Evolutionary conservation across 2,113 vertebrate species (phyloP).

Genomic region (Aviceda subcristata): DNA sequence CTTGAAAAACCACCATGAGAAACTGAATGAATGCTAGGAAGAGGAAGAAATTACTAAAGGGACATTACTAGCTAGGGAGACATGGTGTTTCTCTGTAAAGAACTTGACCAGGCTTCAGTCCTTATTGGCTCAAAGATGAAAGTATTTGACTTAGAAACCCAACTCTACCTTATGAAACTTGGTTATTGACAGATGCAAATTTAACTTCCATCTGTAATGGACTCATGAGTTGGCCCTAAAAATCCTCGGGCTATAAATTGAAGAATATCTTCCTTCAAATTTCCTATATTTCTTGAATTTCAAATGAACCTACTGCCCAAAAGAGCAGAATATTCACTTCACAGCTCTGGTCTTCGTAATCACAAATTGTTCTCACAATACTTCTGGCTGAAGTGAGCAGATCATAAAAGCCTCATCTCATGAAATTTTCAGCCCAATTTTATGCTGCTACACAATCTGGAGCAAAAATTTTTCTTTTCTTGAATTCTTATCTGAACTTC

Average conservation of each 20-base stretch:
- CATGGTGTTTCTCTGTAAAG: not conserved
- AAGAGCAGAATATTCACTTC: not conserved
- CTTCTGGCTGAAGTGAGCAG: not conserved
- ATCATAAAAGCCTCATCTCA: not conserved
- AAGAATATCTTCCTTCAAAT: not conserved
- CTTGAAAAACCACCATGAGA: not conserved
- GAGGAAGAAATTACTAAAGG: not conserved
- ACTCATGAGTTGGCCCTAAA: not conserved
- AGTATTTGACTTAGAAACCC: not conserved
- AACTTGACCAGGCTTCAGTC: not conserved
- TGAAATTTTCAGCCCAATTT: not conserved
- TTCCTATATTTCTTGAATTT: not conserved
- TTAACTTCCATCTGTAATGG: not conserved
- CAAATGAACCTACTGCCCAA: not conserved
- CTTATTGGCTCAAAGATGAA: not conserved
- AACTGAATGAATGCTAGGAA: not conserved
- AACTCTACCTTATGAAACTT: not conserved
- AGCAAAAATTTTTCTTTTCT: not conserved
- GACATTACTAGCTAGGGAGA: not conserved
- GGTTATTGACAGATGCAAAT: not conserved
- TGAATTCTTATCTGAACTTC: conserved; percentile 1
- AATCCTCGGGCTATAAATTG: not conserved
- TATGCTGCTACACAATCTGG: not conserved
- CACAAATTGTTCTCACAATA: not conserved
- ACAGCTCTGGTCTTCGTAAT: not conserved